Conservation (phyloP, 2,888 invertebrate species). For the Gymnosoma rotundatum region DNA sequence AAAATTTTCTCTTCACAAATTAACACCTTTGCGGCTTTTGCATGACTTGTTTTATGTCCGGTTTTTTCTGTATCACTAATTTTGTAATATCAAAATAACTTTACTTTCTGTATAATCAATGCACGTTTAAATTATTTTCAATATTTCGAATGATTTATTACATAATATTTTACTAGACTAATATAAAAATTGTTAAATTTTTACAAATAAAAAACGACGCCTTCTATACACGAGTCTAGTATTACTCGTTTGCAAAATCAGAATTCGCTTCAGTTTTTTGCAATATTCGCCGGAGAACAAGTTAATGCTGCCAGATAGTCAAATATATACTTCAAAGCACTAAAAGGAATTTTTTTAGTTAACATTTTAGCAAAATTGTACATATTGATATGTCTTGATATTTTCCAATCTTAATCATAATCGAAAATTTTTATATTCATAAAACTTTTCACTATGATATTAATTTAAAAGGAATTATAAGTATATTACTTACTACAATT, state of each 20-base stretch:
- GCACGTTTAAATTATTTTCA: background rate
- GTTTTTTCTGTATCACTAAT: conserved; percentile 69
- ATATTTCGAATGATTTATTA: background rate
- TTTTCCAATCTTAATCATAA: too few species aligned
- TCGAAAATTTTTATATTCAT: too few species aligned
- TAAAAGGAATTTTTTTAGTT: background rate
- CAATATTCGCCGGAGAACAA: conserved; percentile 30
- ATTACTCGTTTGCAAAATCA: conserved; percentile 63
- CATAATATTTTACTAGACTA: conserved; percentile 9
- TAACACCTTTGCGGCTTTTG: conserved; percentile 61
- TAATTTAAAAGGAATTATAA: too few species aligned
- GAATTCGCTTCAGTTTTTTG: conserved; percentile 58
- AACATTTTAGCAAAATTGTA: too few species aligned
- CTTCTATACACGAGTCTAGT: conserved; percentile 59
- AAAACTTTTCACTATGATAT: too few species aligned
- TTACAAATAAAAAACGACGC: conserved; percentile 65
- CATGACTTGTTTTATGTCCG: conserved; percentile 59
- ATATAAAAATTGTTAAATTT: conserved; percentile 22
- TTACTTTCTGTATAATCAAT: background rate
- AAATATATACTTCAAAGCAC: background rate
- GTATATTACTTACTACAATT: too few species aligned
- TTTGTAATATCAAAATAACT: conserved; percentile 2
- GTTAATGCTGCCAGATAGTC: conserved; percentile 18
- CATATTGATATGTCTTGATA: too few species aligned
- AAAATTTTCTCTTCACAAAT: conserved; percentile 15